Conservation (phyloP, 2,113 vertebrate genomes). For the Ia io region DNA sequence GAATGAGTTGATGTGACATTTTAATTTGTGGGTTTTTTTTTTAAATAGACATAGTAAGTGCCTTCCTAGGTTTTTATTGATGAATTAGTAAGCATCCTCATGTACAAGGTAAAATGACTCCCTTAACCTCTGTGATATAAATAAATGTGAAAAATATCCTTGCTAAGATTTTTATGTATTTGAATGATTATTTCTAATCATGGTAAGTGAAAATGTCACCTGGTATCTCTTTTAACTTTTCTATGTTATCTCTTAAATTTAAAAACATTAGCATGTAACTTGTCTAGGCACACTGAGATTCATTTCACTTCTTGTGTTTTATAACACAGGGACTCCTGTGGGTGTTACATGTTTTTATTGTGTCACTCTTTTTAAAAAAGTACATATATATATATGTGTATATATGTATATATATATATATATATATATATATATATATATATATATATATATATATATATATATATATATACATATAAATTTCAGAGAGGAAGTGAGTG, state of each 20-base stretch:
- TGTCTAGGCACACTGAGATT: neutral
- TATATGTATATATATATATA: no score
- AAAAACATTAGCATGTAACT: neutral
- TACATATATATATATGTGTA: no score
- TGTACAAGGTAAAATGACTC: neutral
- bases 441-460: no score
- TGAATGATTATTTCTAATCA: constrained; percentile 39
- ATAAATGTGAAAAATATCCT: constrained; percentile 6
- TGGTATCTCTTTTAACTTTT: neutral
- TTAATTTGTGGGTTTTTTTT: constrained; percentile 38
- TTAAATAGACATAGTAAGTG: neutral
- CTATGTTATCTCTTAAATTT: neutral
- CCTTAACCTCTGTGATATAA: neutral
- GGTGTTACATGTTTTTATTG: neutral
- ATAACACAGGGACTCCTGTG: neutral
- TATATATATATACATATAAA: no score
- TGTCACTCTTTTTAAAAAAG: neutral
- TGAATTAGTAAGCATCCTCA: constrained; percentile 31
- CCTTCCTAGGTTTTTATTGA: neutral
- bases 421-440: no score
- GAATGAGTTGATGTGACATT: constrained; percentile 24
- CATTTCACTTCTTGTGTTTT: neutral
- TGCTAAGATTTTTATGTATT: neutral
- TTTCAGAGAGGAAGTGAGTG: no score
- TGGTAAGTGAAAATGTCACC: neutral